phyloP scores from a whole-genome alignment of 2,888 invertebrate genomes.

The Pseudeuparius sepicola region DNA sequence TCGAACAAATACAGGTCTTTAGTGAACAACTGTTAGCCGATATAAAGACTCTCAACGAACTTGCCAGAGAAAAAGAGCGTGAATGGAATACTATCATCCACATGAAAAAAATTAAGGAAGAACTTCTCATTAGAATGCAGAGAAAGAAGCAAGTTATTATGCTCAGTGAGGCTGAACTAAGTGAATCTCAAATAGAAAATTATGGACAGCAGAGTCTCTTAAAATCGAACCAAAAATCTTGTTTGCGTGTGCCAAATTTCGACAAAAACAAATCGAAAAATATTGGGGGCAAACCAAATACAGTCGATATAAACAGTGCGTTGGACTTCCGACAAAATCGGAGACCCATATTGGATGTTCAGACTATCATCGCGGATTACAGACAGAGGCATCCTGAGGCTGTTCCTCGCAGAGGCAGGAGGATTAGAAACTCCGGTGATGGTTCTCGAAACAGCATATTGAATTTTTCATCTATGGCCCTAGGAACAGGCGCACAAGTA shows the following conservation, averaged over 20 bases:
- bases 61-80: slow-evolving; percentile 70
- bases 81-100: slow-evolving; percentile 80
- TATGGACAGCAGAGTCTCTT: slow-evolving; percentile 26
- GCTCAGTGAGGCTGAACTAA: slow-evolving; percentile 24
- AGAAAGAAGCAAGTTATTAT: slow-evolving; percentile 56
- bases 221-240: slow-evolving; percentile 27
- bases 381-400: slow-evolving; percentile 66
- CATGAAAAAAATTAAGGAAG: slow-evolving; percentile 76
- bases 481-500: slow-evolving; percentile 41
- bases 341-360: slow-evolving; percentile 71
- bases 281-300: slow-evolving; percentile 40
- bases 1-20: slow-evolving; percentile 52
- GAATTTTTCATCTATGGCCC: slow-evolving; percentile 34
- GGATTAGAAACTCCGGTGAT: slow-evolving; percentile 44
- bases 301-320: slow-evolving; percentile 47
- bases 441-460: slow-evolving; percentile 29
- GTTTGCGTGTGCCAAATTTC: slow-evolving; percentile 19
- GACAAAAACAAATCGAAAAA: slow-evolving; percentile 25
- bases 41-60: slow-evolving; percentile 59
- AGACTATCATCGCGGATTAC: slow-evolving; percentile 73
- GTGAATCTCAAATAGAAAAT: slow-evolving; percentile 25
- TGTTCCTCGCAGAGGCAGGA: slow-evolving; percentile 56
- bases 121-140: slow-evolving; percentile 60
- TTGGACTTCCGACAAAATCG: slow-evolving; percentile 51
- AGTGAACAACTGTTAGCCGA: slow-evolving; percentile 56